Evolutionary conservation across 35 echinoderm and acorn worm genomes (phyloP).

Genomic region (Eucidaris tribuloides): DNA sequence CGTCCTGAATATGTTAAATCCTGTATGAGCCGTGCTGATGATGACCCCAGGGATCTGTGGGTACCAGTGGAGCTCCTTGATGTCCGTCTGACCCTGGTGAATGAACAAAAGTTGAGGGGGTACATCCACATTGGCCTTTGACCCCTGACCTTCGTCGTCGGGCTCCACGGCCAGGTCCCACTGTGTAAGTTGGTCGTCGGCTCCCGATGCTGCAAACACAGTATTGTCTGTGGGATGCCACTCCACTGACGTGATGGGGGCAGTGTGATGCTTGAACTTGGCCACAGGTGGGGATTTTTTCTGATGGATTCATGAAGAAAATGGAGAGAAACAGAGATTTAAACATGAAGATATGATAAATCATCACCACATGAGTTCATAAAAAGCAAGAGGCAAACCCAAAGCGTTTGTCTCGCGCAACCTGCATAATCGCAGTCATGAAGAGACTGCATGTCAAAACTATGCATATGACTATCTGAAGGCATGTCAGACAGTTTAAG

Average conservation of each 20-base stretch:
- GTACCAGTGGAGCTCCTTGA: slow-evolving; percentile 91
- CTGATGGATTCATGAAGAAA: slow-evolving; percentile 26
- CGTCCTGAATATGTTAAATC: slow-evolving; percentile 93
- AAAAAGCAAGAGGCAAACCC: no score
- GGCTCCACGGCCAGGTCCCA: slow-evolving; percentile 83
- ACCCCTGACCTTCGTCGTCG: slow-evolving; percentile 1
- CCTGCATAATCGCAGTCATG: no score
- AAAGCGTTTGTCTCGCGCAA: no score
- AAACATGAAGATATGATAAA: no score
- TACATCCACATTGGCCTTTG: slow-evolving; percentile 30
- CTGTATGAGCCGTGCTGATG: slow-evolving; percentile 76
- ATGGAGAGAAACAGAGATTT: no score
- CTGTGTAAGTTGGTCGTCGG: slow-evolving; percentile 79
- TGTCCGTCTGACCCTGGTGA: slow-evolving; percentile 89
- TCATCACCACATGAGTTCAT: no score
- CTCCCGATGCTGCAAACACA: slow-evolving; percentile 67
- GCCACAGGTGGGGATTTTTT: slow-evolving; percentile 71
- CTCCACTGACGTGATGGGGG: slow-evolving; percentile 75
- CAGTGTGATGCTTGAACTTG: slow-evolving; percentile 93
- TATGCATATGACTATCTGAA: no score
- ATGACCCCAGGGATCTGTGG: slow-evolving; percentile 78
- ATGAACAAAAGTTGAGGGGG: slow-evolving; percentile 87
- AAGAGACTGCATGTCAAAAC: no score
- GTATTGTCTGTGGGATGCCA: slow-evolving; percentile 81
- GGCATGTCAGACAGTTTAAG: no score